phyloP scores from a whole-genome alignment of 1,140 invertebrate species.

The Rhyzopertha dominica region DNA sequence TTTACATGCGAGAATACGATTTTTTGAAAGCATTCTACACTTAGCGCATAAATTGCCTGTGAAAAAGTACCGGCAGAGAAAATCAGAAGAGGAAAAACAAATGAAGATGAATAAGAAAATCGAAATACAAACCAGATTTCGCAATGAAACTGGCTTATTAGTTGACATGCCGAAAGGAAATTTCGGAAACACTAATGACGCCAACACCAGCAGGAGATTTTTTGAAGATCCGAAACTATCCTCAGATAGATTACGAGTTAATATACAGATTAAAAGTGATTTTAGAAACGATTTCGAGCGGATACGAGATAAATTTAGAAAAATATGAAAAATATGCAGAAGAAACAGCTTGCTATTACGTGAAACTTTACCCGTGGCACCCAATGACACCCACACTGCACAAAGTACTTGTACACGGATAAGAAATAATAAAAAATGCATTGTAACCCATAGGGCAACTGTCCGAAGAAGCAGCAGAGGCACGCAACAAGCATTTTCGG shows the following conservation, averaged over 20 bases:
- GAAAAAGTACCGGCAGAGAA: slow-evolving; percentile 30
- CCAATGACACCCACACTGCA: slow-evolving; percentile 35
- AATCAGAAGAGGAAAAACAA: slow-evolving; percentile 26
- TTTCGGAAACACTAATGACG: slow-evolving; percentile 24
- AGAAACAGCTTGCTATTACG: slow-evolving; percentile 27
- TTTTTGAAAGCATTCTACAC: slow-evolving; percentile 41
- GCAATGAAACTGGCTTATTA: slow-evolving; percentile 15
- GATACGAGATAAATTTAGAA: slow-evolving; percentile 23
- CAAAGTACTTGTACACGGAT: slow-evolving; percentile 36
- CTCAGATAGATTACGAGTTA: slow-evolving; percentile 3
- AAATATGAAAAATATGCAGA: slow-evolving; percentile 23
- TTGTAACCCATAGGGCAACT: slow-evolving; percentile 36
- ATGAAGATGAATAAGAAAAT: slow-evolving; percentile 18
- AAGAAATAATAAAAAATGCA: slow-evolving; percentile 20
- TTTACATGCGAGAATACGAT: slow-evolving; percentile 38
- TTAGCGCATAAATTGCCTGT: slow-evolving; percentile 35
- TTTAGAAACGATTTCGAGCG: slow-evolving; percentile 18
- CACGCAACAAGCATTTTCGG: slow-evolving; percentile 33
- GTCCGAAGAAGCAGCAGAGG: slow-evolving; percentile 39
- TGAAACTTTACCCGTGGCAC: slow-evolving; percentile 31
- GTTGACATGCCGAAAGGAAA: slow-evolving; percentile 20
- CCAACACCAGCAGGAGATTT: slow-evolving; percentile 26
- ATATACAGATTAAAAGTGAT: slow-evolving; percentile 16
- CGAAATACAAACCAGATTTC: slow-evolving; percentile 19
- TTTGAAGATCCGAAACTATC: slow-evolving; percentile 15